Percentiles rank a stretch among this genome's conserved stretches.
These are phyloP conservation scores for Dicranocentrus wangi DNA, from an alignment of 2,888 invertebrate genomes.

Conservation along the genomic window DNA sequence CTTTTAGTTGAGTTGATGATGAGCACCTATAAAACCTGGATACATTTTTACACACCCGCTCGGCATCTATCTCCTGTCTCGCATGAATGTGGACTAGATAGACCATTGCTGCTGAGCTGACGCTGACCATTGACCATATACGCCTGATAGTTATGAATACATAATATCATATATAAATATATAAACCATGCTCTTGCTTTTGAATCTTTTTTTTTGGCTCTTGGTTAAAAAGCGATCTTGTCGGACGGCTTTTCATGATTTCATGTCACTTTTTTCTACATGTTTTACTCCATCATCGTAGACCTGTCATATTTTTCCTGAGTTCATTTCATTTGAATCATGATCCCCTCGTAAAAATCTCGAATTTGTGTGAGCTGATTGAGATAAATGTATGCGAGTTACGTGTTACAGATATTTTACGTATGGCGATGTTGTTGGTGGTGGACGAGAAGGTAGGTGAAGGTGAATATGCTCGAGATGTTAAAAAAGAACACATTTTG, in stretches of 20 bases:
- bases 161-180: no score
- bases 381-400: slow-evolving; percentile 10
- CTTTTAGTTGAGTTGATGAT: neutral
- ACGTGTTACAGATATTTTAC: slow-evolving; percentile 16
- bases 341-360: slow-evolving; percentile 45
- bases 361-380: slow-evolving; percentile 8
- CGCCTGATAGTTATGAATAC: no score
- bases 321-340: slow-evolving; percentile 48
- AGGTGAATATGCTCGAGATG: no score
- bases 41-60: no score
- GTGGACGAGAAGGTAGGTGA: no score
- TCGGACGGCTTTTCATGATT: slow-evolving; percentile 56
- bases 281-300: slow-evolving; percentile 26
- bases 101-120: neutral
- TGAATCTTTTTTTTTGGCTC: no score
- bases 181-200: no score
- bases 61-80: no score
- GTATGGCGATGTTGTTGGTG: neutral
- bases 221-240: slow-evolving; percentile 20
- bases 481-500: no score
- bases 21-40: neutral
- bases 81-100: neutral
- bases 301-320: slow-evolving; percentile 49
- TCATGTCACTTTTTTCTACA: slow-evolving; percentile 40
- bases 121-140: no score